phyloP scores from a whole-genome alignment of 2,888 invertebrate species.

The Drosophila macrospina region DNA sequence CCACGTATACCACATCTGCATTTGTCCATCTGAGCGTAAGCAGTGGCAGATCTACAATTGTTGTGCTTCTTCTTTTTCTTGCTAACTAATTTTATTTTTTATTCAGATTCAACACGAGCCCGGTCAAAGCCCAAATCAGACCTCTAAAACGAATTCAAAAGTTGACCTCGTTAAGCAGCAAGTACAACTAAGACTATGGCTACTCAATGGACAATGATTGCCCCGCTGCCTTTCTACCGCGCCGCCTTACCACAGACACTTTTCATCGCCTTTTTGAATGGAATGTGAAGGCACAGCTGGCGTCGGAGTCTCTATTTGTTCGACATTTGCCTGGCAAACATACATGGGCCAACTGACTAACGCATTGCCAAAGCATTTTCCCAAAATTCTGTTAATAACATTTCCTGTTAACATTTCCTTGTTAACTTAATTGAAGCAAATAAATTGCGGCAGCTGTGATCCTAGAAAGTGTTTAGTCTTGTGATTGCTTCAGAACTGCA shows the following conservation, averaged over 20 bases:
- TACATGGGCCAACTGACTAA: conserved; percentile 8
- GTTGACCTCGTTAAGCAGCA: conserved; percentile 23
- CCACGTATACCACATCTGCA: conserved; percentile 14
- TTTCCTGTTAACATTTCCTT: not conserved
- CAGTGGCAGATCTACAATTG: conserved; percentile 4
- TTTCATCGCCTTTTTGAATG: conserved; percentile 31
- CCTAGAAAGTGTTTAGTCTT: conserved; percentile 6
- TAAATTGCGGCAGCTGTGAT: not conserved
- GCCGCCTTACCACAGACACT: conserved; percentile 8
- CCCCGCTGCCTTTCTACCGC: not conserved
- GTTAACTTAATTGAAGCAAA: conserved; percentile 2
- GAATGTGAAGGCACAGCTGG: conserved; percentile 39
- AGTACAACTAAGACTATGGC: conserved; percentile 1
- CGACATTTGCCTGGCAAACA: conserved; percentile 11
- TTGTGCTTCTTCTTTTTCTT: conserved; percentile 4
- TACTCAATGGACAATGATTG: conserved; percentile 9
- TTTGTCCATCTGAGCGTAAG: conserved; percentile 9
- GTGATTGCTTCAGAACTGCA: not conserved
- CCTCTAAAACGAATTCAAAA: conserved; percentile 6
- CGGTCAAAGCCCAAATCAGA: conserved; percentile 9
- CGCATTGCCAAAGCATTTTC: conserved; percentile 1
- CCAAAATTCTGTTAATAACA: conserved; percentile 10
- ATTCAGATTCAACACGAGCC: conserved; percentile 9
- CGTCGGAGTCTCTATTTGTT: conserved; percentile 17
- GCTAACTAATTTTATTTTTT: conserved; percentile 9